Evolutionary conservation across 2,113 vertebrate genomes (phyloP).

Genomic region (Myocastor coypus): DNA sequence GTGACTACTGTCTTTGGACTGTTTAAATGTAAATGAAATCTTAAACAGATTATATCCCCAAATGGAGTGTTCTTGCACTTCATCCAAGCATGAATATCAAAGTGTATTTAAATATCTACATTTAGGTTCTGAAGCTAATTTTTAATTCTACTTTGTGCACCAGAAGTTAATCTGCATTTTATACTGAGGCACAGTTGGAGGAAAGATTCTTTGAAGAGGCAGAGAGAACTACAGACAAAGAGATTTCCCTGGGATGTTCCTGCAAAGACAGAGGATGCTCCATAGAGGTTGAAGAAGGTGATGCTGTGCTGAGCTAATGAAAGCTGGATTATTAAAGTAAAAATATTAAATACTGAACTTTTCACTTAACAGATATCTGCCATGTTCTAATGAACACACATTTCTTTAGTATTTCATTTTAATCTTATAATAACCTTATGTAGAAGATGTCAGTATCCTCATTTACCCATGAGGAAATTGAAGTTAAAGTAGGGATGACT

Average conservation of each 20-base stretch:
- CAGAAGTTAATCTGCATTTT: constrained; percentile 1
- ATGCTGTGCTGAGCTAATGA: background rate
- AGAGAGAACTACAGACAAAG: background rate
- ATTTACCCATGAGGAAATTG: background rate
- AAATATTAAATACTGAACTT: background rate
- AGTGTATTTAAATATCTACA: constrained; percentile 8
- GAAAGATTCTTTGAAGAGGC: background rate
- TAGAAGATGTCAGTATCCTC: background rate
- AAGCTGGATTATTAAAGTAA: background rate
- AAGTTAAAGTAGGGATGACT: background rate
- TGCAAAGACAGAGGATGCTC: background rate
- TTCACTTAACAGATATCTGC: background rate
- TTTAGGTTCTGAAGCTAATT: background rate
- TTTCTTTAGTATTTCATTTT: background rate
- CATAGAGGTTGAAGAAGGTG: background rate
- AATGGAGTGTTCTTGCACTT: background rate
- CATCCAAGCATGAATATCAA: background rate
- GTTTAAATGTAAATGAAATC: background rate
- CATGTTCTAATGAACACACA: background rate
- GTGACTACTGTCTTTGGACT: background rate
- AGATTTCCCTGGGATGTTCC: background rate
- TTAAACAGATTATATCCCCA: background rate
- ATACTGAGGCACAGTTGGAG: background rate
- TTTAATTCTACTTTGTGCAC: background rate
- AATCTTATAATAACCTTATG: background rate